Conservation (phyloP, 2,888 invertebrate genomes). For the Callimorpha dominula region DNA sequence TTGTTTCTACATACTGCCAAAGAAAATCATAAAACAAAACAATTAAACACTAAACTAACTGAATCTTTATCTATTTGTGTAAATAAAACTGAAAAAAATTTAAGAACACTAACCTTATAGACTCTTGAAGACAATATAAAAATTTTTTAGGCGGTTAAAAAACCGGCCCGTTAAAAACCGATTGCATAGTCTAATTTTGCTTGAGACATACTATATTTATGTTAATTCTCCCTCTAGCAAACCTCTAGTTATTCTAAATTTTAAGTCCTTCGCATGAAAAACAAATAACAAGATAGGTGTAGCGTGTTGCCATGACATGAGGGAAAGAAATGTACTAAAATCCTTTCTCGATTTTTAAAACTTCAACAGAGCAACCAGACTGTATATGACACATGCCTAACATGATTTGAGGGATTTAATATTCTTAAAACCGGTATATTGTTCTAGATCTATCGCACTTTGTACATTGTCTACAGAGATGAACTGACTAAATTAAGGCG, state of each 20-base stretch:
- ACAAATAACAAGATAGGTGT: background rate
- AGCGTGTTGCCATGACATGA: background rate
- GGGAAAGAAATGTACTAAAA: background rate
- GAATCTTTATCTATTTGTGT: too few relatives aligned
- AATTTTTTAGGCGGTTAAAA: background rate
- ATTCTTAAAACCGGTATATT: background rate
- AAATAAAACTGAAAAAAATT: background rate
- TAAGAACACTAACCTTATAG: background rate
- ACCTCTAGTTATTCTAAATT: background rate
- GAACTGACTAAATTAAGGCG: background rate
- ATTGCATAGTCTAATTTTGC: background rate
- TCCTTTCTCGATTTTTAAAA: background rate
- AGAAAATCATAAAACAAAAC: too few relatives aligned
- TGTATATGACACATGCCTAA: background rate
- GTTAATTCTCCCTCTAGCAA: background rate
- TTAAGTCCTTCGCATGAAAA: background rate
- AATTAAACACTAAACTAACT: too few relatives aligned
- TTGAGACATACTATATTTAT: background rate
- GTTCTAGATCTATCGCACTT: background rate
- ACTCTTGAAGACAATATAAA: background rate
- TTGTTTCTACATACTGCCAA: too few relatives aligned
- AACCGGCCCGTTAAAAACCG: too few relatives aligned
- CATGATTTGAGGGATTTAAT: background rate
- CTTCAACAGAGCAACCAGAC: background rate
- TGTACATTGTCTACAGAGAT: background rate